Conservation (phyloP, 1,140 invertebrate species). For the Hormaphis cornu region DNA sequence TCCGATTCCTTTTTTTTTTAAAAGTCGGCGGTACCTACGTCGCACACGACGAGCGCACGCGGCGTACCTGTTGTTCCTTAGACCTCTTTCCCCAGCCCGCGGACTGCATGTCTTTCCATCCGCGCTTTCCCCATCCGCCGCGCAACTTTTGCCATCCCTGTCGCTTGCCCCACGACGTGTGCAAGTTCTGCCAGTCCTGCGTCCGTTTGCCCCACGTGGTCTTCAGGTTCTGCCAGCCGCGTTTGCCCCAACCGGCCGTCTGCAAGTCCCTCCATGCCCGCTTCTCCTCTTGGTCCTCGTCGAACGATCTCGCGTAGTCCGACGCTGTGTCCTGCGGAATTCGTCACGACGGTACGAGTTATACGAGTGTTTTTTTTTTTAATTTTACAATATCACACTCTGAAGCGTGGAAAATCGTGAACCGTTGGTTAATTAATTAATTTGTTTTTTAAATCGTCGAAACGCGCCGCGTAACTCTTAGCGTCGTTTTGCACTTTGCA, state of each 20-base stretch:
- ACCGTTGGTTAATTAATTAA: too few species aligned
- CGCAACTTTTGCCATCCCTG: conserved; percentile 37
- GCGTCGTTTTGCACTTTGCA: too few species aligned
- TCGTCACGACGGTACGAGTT: too few species aligned
- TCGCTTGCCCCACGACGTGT: conserved; percentile 37
- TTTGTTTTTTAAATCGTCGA: too few species aligned
- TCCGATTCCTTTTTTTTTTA: too few species aligned
- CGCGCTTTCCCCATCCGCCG: conserved; percentile 31
- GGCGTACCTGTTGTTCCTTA: conserved; percentile 8
- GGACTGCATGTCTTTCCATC: conserved; percentile 33
- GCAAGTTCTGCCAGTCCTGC: conserved; percentile 37
- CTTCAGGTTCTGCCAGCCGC: conserved; percentile 38
- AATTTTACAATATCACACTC: too few species aligned
- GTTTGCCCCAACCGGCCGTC: conserved; percentile 38
- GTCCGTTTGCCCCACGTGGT: conserved; percentile 38
- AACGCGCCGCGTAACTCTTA: too few species aligned
- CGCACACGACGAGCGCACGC: too few species aligned
- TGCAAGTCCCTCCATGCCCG: conserved; percentile 35
- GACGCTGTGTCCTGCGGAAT: not conserved
- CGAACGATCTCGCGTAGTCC: conserved; percentile 5
- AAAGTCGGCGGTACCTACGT: too few species aligned
- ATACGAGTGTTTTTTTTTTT: too few species aligned
- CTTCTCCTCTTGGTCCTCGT: conserved; percentile 34
- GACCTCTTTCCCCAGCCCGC: conserved; percentile 34
- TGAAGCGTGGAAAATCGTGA: too few species aligned